phyloP scores from a whole-genome alignment of 2,797 vertebrate species.

The Salarias fasciatus region DNA sequence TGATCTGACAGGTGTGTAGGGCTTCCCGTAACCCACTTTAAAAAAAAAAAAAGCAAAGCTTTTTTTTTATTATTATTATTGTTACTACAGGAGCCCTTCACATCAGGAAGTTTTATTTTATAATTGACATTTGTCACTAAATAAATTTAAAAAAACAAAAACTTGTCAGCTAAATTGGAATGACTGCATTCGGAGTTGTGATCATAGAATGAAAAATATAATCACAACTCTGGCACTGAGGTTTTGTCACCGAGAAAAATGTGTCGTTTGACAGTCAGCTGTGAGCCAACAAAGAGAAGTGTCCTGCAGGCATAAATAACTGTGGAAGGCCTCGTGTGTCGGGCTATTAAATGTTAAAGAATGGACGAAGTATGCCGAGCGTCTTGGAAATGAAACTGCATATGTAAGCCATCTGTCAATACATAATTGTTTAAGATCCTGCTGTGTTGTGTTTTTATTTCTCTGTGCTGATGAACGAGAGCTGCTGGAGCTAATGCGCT shows the following conservation, averaged over 20 bases:
- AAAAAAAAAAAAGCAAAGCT: conserved; percentile 73
- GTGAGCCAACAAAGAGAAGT: conserved; percentile 58
- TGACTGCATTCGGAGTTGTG: conserved; percentile 47
- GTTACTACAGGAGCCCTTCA: conserved; percentile 45
- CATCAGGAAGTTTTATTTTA: conserved; percentile 59
- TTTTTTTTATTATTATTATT: conserved; percentile 45
- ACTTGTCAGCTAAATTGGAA: conserved; percentile 50
- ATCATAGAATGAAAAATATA: conserved; percentile 14
- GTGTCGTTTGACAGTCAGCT: conserved; percentile 60
- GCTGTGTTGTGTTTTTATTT: conserved; percentile 77
- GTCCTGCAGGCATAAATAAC: conserved; percentile 63
- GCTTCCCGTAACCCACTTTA: conserved; percentile 47
- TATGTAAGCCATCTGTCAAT: conserved; percentile 86
- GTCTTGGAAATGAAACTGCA: conserved; percentile 82
- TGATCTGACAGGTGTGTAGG: conserved; percentile 52
- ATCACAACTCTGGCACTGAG: conserved; percentile 45
- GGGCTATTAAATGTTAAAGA: conserved; percentile 73
- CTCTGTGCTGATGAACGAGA: conserved; percentile 8
- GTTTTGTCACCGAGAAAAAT: conserved; percentile 50
- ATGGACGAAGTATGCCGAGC: conserved; percentile 75
- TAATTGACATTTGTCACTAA: conserved; percentile 78
- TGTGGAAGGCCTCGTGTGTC: conserved; percentile 65
- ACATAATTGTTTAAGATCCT: conserved; percentile 83
- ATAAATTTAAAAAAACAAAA: conserved; percentile 42
- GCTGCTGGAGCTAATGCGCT: neutral